Base-by-base conservation (phyloP, 2,113 vertebrate genomes). In the Apteryx mantelli region DNA sequence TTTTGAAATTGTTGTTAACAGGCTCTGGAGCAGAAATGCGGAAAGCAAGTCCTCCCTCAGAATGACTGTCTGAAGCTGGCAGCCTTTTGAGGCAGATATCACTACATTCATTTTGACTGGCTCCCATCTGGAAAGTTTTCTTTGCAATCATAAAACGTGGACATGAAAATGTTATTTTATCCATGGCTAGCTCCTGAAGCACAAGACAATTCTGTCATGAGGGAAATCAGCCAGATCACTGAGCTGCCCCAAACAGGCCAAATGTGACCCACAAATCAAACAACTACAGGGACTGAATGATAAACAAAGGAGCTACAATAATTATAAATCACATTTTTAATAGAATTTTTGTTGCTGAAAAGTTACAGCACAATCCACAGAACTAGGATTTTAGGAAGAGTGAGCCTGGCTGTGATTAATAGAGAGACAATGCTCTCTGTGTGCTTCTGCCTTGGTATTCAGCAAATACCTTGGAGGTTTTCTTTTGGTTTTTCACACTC, bases 371-470 rank as follows among this genome's bases (percentile, higher is more conserved):
- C 70, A 26, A 32, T 26, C n/a, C 48, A 28, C 21, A 38, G 30
- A 32, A 86, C 40, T 22, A 91, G 34, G 46, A n/a, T 86, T 95
- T 91, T 84, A 84, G 83, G 42, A 71, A 89, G 64, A 82, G 38
- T 86, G 25, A 83, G 38, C 17, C 93, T 83, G 38, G 75, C 73
- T 78, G 17, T 60, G 38, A 75, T 94, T 88, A 91, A 56, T 19
- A 95, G 55, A 95, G 36, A 28, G 74, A 79, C 48, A 75, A 46
- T 66, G 68, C 60, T 88, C 89, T 94, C 70, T 89, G 58, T 81
- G 64, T 83, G 82, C 73, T 96, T 95, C 89, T 96, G 94, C 93
- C 93, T 89, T 97, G 91, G 68, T 91, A 95, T 91, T 88, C 93
- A 95, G 82, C 85, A 96, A 97, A 91, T 91, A 91, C 64, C 91